phyloP scores from a whole-genome alignment of 2,113 vertebrate species.

The Propithecus coquereli region DNA sequence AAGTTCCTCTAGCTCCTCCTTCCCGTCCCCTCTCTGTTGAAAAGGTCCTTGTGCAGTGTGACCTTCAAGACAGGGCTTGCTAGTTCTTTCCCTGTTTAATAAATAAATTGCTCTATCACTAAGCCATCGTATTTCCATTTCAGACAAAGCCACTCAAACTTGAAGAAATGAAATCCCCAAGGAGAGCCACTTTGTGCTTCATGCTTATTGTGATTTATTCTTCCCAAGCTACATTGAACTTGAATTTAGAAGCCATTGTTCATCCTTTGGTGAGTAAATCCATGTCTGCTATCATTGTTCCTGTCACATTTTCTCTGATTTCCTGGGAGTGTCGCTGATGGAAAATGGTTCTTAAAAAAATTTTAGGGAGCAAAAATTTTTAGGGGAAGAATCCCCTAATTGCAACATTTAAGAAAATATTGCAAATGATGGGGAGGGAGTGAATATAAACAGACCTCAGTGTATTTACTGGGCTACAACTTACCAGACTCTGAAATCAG shows the following conservation, averaged over 20 bases:
- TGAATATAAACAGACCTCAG: neutral
- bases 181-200: slow-evolving; percentile 50
- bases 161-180: slow-evolving; percentile 65
- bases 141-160: slow-evolving; percentile 61
- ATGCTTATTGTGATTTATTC: slow-evolving; percentile 61
- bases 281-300: neutral
- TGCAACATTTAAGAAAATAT: neutral
- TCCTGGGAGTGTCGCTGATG: neutral
- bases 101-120: neutral
- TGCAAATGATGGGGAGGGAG: neutral
- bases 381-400: neutral
- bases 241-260: neutral
- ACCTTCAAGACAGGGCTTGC: neutral
- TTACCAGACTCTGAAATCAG: neutral
- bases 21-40: neutral
- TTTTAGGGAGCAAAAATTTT: neutral
- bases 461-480: neutral
- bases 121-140: slow-evolving; percentile 58
- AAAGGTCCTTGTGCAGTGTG: neutral
- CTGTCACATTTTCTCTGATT: neutral
- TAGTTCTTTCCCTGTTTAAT: neutral
- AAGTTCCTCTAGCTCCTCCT: neutral
- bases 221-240: slow-evolving; percentile 50
- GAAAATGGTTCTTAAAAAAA: neutral
- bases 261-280: slow-evolving; percentile 77